These are phyloP conservation scores for Cetonia aurata DNA, from an alignment of 2,888 invertebrate species.

Conservation along the genomic window DNA sequence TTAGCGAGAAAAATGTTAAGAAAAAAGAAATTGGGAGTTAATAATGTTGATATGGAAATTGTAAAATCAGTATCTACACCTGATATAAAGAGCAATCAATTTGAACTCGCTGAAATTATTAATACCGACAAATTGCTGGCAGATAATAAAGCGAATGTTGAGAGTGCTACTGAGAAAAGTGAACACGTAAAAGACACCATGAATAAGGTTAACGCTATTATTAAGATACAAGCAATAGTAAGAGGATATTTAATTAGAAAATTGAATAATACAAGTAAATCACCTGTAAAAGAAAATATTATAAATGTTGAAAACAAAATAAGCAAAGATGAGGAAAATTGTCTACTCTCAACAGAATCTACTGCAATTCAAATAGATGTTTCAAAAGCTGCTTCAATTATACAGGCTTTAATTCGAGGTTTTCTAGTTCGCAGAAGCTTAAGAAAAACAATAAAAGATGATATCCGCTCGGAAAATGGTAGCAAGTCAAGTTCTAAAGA, in stretches of 20 bases:
- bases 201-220: background rate
- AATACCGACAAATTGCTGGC: too few species aligned
- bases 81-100: too few species aligned
- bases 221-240: slow-evolving; percentile 23
- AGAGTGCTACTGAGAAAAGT: background rate
- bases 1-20: slow-evolving; percentile 14
- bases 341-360: background rate
- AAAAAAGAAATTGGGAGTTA: background rate
- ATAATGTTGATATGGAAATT: too few species aligned
- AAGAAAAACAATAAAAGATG: slow-evolving; percentile 58
- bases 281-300: background rate
- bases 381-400: slow-evolving; percentile 73
- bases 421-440: slow-evolving; percentile 65
- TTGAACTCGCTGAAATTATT: too few species aligned
- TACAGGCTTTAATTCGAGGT: slow-evolving; percentile 76
- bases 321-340: background rate
- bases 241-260: slow-evolving; percentile 22
- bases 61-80: too few species aligned
- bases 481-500: background rate
- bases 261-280: background rate
- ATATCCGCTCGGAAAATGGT: background rate
- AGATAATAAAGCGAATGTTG: background rate
- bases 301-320: background rate
- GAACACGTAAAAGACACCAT: background rate
- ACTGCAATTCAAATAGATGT: slow-evolving; percentile 40